Conservation (phyloP, 2,113 vertebrate species). For the Miniopterus natalensis region DNA sequence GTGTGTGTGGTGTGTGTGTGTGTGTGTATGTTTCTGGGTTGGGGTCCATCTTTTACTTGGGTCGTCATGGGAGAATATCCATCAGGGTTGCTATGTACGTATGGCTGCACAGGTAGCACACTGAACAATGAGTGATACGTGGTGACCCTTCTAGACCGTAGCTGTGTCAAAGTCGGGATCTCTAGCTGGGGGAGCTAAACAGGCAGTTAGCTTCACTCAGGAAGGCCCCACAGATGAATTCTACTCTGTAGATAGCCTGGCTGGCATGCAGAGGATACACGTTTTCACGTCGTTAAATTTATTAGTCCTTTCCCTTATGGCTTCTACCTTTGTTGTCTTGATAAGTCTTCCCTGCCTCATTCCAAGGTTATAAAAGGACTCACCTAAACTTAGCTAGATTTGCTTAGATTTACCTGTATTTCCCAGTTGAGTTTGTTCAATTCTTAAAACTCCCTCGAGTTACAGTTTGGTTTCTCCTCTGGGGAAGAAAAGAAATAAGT, state of each 20-base stretch:
- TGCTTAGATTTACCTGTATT: not conserved
- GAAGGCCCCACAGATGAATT: not conserved
- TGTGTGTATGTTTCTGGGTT: not conserved
- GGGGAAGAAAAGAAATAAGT: not conserved
- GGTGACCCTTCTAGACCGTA: not conserved
- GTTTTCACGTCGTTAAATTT: not conserved
- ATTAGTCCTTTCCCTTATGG: not conserved
- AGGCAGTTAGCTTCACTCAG: not conserved
- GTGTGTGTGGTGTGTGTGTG: not conserved
- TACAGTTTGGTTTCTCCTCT: conserved; percentile 15
- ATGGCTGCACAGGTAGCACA: not conserved
- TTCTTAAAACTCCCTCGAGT: not conserved
- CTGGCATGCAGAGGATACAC: not conserved
- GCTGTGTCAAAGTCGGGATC: not conserved
- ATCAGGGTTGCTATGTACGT: not conserved
- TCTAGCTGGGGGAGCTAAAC: not conserved
- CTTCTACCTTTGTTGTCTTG: not conserved
- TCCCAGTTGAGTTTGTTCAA: not conserved
- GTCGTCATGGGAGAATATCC: not conserved
- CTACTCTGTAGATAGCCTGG: not conserved
- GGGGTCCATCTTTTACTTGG: not conserved
- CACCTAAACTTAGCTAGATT: not conserved
- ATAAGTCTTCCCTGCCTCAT: not conserved
- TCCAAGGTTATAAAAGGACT: not conserved
- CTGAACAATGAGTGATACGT: not conserved